phyloP scores from a whole-genome alignment of 2,113 vertebrate genomes.

The Apteryx mantelli region DNA sequence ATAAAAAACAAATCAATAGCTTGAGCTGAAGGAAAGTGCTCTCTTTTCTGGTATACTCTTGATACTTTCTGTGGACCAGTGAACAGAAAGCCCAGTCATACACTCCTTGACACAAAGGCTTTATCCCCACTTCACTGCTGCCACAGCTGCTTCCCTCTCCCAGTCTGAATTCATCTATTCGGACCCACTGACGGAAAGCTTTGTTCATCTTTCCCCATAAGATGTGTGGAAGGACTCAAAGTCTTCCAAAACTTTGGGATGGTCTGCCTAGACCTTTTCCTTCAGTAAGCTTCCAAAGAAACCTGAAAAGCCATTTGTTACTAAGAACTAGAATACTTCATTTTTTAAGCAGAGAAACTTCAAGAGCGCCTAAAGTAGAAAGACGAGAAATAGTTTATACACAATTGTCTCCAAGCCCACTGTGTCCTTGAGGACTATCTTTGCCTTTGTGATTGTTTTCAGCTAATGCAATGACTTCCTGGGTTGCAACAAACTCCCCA shows the following conservation, averaged over 20 bases:
- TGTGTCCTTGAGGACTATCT: neutral
- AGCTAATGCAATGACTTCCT: neutral
- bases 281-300: neutral
- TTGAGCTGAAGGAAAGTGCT: neutral
- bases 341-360: neutral
- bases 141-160: neutral
- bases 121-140: neutral
- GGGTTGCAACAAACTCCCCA: neutral
- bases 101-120: neutral
- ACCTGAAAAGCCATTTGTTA: neutral
- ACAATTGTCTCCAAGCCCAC: neutral
- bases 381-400: neutral
- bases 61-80: neutral
- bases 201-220: neutral
- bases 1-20: neutral
- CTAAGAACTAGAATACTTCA: neutral
- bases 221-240: neutral
- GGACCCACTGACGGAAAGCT: fast-evolving
- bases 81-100: neutral
- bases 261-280: neutral
- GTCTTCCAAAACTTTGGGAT: neutral
- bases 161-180: neutral
- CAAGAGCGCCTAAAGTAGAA: neutral
- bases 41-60: neutral
- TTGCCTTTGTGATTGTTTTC: neutral